These are phyloP conservation scores for Thrips palmi DNA, from an alignment of 1,140 invertebrate genomes.

Conservation along the genomic window DNA sequence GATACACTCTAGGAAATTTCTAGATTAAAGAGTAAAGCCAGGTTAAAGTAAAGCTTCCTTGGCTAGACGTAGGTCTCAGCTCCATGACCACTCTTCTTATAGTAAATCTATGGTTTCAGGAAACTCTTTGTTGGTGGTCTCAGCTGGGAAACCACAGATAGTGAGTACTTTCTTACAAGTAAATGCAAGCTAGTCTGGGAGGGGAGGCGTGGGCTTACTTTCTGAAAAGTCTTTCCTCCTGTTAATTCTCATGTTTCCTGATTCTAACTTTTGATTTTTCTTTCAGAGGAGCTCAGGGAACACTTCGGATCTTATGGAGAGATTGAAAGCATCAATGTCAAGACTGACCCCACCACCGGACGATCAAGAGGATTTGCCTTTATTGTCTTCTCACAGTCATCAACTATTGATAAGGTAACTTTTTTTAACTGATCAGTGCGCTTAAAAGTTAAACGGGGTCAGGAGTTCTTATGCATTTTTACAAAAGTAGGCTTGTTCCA, in stretches of 20 bases:
- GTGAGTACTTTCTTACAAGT: conserved; percentile 44
- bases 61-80: no score
- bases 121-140: conserved; percentile 95
- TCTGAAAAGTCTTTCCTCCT: not conserved
- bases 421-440: not conserved
- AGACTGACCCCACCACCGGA: conserved; percentile 79
- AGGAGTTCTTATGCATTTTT: not conserved
- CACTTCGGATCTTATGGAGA: conserved; percentile 79
- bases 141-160: conserved; percentile 94
- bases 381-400: conserved; percentile 77
- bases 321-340: conserved; percentile 85
- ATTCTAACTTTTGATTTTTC: conserved; percentile 15
- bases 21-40: no score
- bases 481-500: not conserved
- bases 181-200: not conserved
- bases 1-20: no score
- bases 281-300: conserved; percentile 79
- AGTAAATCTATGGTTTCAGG: conserved; percentile 59
- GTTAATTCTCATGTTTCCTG: not conserved
- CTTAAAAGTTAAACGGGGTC: not conserved
- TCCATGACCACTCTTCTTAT: no score
- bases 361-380: conserved; percentile 85
- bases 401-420: conserved; percentile 73
- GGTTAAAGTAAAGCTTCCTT: no score
- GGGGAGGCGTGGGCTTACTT: conserved; percentile 3